These are phyloP conservation scores for Platycnemis pennipes DNA, from an alignment of 2,888 invertebrate genomes.

Conservation along the genomic window DNA sequence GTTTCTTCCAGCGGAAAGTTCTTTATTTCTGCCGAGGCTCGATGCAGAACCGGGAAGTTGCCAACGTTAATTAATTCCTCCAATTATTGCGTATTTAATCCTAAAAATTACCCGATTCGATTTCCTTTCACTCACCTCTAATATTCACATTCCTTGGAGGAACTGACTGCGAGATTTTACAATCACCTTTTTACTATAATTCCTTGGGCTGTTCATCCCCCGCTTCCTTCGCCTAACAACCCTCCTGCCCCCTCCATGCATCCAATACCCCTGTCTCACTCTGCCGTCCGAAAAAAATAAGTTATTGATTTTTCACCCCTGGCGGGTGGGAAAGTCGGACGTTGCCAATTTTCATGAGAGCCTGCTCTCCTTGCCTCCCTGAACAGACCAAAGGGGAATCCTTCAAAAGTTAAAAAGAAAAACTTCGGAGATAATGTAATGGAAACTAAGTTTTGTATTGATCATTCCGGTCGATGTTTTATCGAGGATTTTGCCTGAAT, in stretches of 20 bases:
- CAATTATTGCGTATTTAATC: neutral
- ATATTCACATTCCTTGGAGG: conserved; percentile 5
- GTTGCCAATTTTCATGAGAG: conserved; percentile 68
- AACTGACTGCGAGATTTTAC: conserved; percentile 47
- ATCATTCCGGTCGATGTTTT: conserved; percentile 60
- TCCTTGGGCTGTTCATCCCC: conserved; percentile 33
- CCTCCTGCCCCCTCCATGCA: conserved; percentile 19
- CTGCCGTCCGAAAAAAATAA: conserved; percentile 65
- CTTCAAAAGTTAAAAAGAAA: conserved; percentile 66
- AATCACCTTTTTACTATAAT: conserved; percentile 49
- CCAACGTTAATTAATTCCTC: conserved; percentile 44
- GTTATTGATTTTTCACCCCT: conserved; percentile 67
- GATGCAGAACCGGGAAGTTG: neutral
- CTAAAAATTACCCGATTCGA: neutral
- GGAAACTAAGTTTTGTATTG: conserved; percentile 65
- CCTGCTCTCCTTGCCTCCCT: conserved; percentile 54
- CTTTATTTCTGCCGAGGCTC: neutral
- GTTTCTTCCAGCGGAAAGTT: conserved; percentile 11
- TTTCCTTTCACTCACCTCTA: neutral
- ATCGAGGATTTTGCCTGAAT: conserved; percentile 2
- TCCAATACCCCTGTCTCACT: conserved; percentile 44
- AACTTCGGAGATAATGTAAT: conserved; percentile 61
- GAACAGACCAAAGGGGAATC: conserved; percentile 61
- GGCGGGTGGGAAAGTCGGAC: conserved; percentile 65
- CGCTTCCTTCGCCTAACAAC: conserved; percentile 1